Evolutionary conservation across 2,113 vertebrate genomes (phyloP), one percentile per base, ranked within the genome.

Genomic region (Leuciscus idus): DNA sequence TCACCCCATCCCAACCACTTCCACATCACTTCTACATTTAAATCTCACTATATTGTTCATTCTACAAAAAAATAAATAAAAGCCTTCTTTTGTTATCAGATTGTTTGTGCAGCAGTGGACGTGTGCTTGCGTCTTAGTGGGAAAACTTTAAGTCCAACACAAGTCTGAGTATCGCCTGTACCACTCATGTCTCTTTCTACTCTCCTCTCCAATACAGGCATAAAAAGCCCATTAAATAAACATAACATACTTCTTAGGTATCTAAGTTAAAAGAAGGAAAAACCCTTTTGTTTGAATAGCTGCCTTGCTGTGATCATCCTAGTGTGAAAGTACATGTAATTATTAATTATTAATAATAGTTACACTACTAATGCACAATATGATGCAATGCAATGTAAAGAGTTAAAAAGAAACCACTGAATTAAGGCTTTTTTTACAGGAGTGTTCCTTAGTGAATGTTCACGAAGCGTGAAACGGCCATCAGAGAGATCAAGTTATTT

Each of bases 321-420:
- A 43, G 30, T 1, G 1, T 79, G 55, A 61, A 79, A 61, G 19
- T 61, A 61, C 33, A 39, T 39, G 12, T 10, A 62, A 61, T 61
- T 80, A 80, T 43, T 61, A 26, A 17, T 15, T 9, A 15, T 2
- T 39, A 80, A 62, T 62, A 62, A 59, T 39, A 80, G 6, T 43
- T 61, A 61, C 43, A 26, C 0, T 2, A 61, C 55, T 61, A 13
- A 62, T 43, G 55, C 28, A 17, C 12, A 80, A 26, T 26, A 43
- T 80, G 77, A 80, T 62, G 77, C 77, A 61, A 80, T 80, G n/a
- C 7, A 43, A 80, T 43, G 23, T 13, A 61, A 80, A 80, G 33
- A 62, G 11, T 36, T 43, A 9, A 12, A 61, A 43, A 26, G 57
- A 62, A 80, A 26, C 33, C 57, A 43, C 33, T 13, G 21, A 59